Evolutionary conservation across 2,113 vertebrate genomes (phyloP).

Genomic region (Podocnemis expansa): DNA sequence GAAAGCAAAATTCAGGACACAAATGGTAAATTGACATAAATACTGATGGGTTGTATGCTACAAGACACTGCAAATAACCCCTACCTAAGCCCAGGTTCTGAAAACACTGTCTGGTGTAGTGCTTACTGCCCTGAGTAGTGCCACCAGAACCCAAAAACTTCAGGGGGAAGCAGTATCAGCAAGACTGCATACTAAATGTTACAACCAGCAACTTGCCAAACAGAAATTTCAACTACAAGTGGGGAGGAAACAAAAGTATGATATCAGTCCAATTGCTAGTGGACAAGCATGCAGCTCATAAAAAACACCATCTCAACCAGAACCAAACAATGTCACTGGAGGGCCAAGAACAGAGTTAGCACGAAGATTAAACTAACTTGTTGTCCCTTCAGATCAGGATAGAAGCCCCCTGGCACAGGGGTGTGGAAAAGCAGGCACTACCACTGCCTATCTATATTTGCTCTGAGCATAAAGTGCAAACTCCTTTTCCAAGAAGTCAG

Average conservation of each 20-base stretch:
- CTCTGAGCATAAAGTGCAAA: background rate
- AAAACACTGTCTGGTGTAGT: background rate
- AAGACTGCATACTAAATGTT: background rate
- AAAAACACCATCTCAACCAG: background rate
- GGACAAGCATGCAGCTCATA: background rate
- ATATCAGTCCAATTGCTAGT: background rate
- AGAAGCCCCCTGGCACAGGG: background rate
- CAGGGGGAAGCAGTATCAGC: background rate
- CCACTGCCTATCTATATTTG: background rate
- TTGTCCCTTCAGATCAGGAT: background rate
- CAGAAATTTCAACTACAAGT: background rate
- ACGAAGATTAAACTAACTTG: background rate
- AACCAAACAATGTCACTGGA: background rate
- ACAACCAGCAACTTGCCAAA: background rate
- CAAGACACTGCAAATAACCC: background rate
- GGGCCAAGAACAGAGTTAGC: background rate
- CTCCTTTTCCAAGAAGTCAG: background rate
- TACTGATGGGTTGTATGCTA: background rate
- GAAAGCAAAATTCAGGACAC: background rate
- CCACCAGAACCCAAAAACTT: background rate
- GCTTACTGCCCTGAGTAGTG: background rate
- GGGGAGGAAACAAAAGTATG: background rate
- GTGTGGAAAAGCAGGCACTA: background rate
- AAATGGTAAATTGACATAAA: background rate
- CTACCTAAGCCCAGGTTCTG: background rate